Evolutionary conservation across 2,888 invertebrate genomes (phyloP).

Genomic region (Nomada hirtipes): DNA sequence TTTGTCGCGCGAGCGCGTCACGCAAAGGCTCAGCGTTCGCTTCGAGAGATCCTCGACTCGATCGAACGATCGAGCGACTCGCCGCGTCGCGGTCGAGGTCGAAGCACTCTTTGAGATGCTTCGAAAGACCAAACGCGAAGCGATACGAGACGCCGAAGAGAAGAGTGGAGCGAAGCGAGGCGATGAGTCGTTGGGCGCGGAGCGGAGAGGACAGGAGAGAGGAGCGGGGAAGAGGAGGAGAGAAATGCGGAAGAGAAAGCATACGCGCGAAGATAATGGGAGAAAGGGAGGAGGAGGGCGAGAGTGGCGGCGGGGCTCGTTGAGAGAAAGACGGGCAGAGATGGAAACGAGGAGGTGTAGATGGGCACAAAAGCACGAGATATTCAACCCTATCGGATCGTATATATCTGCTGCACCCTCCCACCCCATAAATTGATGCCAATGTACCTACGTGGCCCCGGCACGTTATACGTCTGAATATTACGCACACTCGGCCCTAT

Average conservation of each 20-base stretch:
- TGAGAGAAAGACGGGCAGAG: constrained; percentile 63
- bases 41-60: constrained; percentile 12
- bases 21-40: not conserved
- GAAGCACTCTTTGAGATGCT: constrained; percentile 26
- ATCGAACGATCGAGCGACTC: constrained; percentile 17
- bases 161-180: not conserved
- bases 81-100: constrained; percentile 32
- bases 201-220: not conserved
- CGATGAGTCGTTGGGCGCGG: not conserved
- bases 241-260: constrained; percentile 30
- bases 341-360: constrained; percentile 71
- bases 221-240: not conserved
- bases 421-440: constrained; percentile 80
- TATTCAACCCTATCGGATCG: constrained; percentile 76
- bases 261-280: constrained; percentile 38
- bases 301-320: constrained; percentile 49
- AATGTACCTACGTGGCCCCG: constrained; percentile 77
- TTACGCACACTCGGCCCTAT: constrained; percentile 77
- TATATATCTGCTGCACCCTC: constrained; percentile 70
- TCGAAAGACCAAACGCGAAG: constrained; percentile 23
- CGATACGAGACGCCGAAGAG: not conserved
- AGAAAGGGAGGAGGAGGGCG: constrained; percentile 32
- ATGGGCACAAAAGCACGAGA: constrained; percentile 75
- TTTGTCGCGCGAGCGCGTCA: constrained; percentile 27
- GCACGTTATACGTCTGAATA: constrained; percentile 79